Percentiles rank a stretch among this genome's conserved stretches.
Conservation (phyloP, 2,797 vertebrate species). For the Atherinosoma microstoma region DNA sequence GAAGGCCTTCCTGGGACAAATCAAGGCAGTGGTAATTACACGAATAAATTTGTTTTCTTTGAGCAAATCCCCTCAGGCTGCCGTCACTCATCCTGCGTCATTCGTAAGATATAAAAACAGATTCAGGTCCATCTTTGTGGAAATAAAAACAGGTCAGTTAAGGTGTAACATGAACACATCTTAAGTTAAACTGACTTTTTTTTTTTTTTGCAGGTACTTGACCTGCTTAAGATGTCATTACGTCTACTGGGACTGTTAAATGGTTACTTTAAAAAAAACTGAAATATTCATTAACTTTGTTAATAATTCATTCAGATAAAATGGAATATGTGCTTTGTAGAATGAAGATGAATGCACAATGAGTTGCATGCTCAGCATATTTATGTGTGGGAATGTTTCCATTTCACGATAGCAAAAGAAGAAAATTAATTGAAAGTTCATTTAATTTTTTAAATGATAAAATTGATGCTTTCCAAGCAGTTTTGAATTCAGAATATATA, state of each 20-base stretch:
- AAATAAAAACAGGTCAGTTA: conserved; percentile 50
- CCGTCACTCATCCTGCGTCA: conserved; percentile 51
- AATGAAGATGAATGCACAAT: conserved; percentile 76
- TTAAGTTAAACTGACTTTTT: conserved; percentile 14
- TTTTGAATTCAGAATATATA: conserved; percentile 71
- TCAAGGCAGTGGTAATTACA: conserved; percentile 76
- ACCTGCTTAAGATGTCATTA: conserved; percentile 74
- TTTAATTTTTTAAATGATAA: conserved; percentile 77
- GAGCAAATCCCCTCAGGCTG: conserved; percentile 66
- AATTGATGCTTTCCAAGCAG: conserved; percentile 77
- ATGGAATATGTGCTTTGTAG: conserved; percentile 72
- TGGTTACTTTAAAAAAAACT: conserved; percentile 75
- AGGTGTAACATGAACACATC: conserved; percentile 35
- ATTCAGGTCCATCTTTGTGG: conserved; percentile 43
- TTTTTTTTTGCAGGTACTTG: conserved; percentile 55
- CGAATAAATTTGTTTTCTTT: conserved; percentile 71
- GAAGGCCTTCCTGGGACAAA: conserved; percentile 71
- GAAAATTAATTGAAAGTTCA: conserved; percentile 77
- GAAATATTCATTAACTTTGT: conserved; percentile 82
- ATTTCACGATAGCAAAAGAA: conserved; percentile 73
- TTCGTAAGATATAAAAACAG: conserved; percentile 58
- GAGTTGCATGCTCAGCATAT: conserved; percentile 79
- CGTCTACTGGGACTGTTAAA: conserved; percentile 76
- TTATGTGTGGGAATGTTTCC: conserved; percentile 75
- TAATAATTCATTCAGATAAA: conserved; percentile 83